Evolutionary conservation across 2,888 invertebrate genomes (phyloP).

Genomic region (Pheosia tremula): DNA sequence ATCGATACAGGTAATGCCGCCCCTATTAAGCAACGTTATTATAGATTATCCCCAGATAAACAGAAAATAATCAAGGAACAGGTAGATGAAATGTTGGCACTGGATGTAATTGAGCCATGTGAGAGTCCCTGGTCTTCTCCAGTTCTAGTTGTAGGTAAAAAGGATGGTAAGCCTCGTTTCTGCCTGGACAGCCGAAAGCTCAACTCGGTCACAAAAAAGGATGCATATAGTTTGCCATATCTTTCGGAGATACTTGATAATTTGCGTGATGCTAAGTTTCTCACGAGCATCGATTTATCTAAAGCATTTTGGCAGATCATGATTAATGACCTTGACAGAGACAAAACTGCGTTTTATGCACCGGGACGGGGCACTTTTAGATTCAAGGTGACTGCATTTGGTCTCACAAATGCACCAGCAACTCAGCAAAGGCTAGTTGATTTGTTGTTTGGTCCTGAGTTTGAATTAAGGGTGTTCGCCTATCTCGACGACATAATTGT

Average conservation of each 20-base stretch:
- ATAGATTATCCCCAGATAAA: too few species aligned
- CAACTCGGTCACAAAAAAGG: not conserved
- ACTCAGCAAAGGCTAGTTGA: constrained; percentile 24
- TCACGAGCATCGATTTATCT: not conserved
- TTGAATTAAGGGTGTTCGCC: not conserved
- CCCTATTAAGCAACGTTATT: too few species aligned
- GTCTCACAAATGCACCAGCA: constrained; percentile 27
- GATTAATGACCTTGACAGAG: constrained; percentile 18
- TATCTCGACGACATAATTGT: not conserved
- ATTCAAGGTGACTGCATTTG: constrained; percentile 23
- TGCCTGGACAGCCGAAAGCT: not conserved
- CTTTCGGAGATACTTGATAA: not conserved
- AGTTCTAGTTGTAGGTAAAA: too few species aligned
- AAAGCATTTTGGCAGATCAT: not conserved
- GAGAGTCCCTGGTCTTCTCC: too few species aligned
- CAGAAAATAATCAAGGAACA: too few species aligned
- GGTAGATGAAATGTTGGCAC: too few species aligned
- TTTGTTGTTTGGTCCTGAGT: constrained; percentile 12
- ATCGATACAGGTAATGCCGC: too few species aligned
- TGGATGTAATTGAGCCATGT: too few species aligned
- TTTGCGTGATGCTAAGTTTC: not conserved
- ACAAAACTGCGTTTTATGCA: constrained; percentile 31
- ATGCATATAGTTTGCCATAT: not conserved
- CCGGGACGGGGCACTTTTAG: constrained; percentile 20
- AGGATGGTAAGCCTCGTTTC: too few species aligned